Conservation (phyloP, 2,888 invertebrate species). For the Eupelmus urozonus region DNA sequence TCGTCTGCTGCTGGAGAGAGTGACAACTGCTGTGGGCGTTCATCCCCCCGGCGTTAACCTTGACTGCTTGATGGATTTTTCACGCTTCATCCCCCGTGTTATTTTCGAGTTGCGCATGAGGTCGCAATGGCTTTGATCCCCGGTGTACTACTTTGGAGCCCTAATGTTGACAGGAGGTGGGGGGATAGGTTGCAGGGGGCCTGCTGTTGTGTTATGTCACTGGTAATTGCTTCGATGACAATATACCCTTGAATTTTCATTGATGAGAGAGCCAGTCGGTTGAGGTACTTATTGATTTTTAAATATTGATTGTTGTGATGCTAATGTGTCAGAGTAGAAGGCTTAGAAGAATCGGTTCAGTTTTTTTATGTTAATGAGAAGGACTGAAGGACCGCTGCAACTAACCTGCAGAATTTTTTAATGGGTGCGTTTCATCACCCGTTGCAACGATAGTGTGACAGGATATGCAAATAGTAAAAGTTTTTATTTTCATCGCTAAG, state of each 20-base stretch:
- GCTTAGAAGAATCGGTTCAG: background rate
- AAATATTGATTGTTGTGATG: constrained; percentile 42
- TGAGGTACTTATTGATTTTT: constrained; percentile 50
- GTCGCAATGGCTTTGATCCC: constrained; percentile 35
- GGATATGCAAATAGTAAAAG: background rate
- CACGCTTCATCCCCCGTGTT: background rate
- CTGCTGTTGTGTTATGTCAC: background rate
- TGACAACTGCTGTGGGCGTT: background rate
- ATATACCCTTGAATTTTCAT: constrained; percentile 34
- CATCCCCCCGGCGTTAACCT: constrained; percentile 43
- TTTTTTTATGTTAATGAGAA: background rate
- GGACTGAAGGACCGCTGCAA: background rate
- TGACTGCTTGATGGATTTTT: constrained; percentile 33
- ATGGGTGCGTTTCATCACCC: constrained; percentile 34
- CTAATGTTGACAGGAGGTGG: constrained; percentile 1
- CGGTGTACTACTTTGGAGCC: background rate
- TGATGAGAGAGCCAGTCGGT: constrained; percentile 25
- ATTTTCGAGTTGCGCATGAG: constrained; percentile 45
- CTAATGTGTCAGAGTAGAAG: background rate
- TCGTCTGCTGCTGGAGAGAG: background rate
- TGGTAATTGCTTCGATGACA: constrained; percentile 12
- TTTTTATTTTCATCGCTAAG: too few species aligned
- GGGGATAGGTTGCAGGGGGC: background rate
- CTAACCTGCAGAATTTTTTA: constrained; percentile 19
- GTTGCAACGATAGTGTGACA: constrained; percentile 19